Base-by-base conservation (phyloP, 2,888 invertebrate species). In the Lagria hirta region DNA sequence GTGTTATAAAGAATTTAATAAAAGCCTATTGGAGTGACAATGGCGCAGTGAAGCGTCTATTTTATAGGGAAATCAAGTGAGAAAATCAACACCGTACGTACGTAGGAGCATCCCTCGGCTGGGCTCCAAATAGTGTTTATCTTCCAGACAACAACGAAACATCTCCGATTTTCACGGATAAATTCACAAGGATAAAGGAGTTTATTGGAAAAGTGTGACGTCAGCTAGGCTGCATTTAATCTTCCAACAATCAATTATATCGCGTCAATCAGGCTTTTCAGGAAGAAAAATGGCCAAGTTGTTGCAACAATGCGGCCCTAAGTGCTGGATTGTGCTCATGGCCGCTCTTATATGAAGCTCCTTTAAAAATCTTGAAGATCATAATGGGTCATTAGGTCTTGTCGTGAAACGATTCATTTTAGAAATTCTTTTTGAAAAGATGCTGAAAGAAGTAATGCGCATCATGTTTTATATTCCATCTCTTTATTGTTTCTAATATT, bases 351-450 rank as follows among this genome's bases (percentile, higher is more conserved):
- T n/a, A n/a, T 13, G 18, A 29, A 33, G 18, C 28, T 28, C 28
- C 37, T 37, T 43, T 37, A 42, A 47, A n/a, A 43, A 43, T 37
- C 42, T 29, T 33, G 36, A 21, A 43, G 38, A 47, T 37, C 43
- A 37, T 43, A 47, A 47, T 47, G 47, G 47, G 28, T 43, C 47
- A 47, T 47, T 47, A 47, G 33, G 42, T 47, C 43, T 47, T 33
- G 35, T 30, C 41, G 34, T 30, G 41, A 26, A 45, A 45, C 35
- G 45, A 35, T 29, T 40, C 29, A 35, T 34, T 20, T 15, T 15
- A 20, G 29, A 22, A 37, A 26, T 37, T 26, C 32, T 33, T 42
- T 32, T 36, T 36, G 27, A 41, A 46, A 32, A 15, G 18, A n/a
- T n/a, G n/a, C n/a, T n/a, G n/a, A n/a, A n/a, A n/a, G n/a, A n/a